Evolutionary conservation across 1,140 invertebrate genomes (phyloP).

Genomic region (Potamilus streckersoni): DNA sequence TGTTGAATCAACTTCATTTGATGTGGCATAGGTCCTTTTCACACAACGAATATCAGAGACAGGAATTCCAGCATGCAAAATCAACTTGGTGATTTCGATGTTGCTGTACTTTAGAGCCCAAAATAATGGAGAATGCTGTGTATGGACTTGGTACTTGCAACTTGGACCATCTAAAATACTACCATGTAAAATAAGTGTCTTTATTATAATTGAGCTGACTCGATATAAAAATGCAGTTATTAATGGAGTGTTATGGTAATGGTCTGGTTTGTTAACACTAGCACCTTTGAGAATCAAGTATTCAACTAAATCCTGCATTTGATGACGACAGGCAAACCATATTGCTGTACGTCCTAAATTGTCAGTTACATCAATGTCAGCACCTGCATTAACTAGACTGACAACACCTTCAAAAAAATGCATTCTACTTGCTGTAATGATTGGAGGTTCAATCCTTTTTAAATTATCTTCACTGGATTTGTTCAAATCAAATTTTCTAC

Average conservation of each 20-base stretch:
- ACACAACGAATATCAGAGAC: slow-evolving; percentile 52
- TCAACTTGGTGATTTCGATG: slow-evolving; percentile 55
- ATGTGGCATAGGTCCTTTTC: slow-evolving; percentile 40
- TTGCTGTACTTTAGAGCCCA: slow-evolving; percentile 60
- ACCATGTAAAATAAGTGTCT: slow-evolving; percentile 56
- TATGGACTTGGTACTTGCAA: slow-evolving; percentile 29
- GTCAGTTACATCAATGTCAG: slow-evolving; percentile 59
- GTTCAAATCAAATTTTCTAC: slow-evolving; percentile 53
- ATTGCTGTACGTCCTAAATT: slow-evolving; percentile 60
- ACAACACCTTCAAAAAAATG: slow-evolving; percentile 59
- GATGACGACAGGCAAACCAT: slow-evolving; percentile 59
- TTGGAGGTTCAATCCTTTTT: slow-evolving; percentile 57
- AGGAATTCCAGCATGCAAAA: slow-evolving; percentile 54
- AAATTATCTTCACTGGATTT: slow-evolving; percentile 60
- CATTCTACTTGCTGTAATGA: slow-evolving; percentile 62
- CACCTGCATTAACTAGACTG: slow-evolving; percentile 54
- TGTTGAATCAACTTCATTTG: slow-evolving; percentile 44
- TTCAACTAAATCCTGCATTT: slow-evolving; percentile 59
- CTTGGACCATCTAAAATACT: slow-evolving; percentile 49
- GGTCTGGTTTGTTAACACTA: slow-evolving; percentile 59
- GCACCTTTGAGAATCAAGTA: slow-evolving; percentile 61
- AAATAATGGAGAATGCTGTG: slow-evolving; percentile 56
- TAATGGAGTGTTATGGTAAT: slow-evolving; percentile 55
- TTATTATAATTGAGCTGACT: slow-evolving; percentile 56
- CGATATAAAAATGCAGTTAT: slow-evolving; percentile 56